Base-by-base conservation (phyloP, 2,888 invertebrate species). In the Spatulosminthurus flaviceps region DNA sequence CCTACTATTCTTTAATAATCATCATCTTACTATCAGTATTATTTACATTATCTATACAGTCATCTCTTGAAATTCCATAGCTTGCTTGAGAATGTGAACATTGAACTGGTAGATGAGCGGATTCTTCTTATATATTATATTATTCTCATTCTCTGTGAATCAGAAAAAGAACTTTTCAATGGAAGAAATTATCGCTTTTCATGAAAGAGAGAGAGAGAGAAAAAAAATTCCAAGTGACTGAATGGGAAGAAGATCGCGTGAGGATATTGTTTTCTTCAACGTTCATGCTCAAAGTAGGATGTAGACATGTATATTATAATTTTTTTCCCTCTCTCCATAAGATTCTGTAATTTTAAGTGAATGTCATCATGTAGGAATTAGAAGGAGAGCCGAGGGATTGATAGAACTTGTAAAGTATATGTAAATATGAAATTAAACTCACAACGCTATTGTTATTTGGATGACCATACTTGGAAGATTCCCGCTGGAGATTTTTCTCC, bases 171-270 rank as follows among this genome's bases (percentile, higher is more conserved):
- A 67, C n/a, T 19, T 75, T 75, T 80, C 77, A 77, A 80, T 80
- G 80, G 70, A 66, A 80, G 77, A 77, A 80, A 80, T 80, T 80
- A 80, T 77, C 80, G 74, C 80, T 73, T 80, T 77, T 79, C 79
- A 79, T 72, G 72, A 76, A 76, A 70, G 70, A 22, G n/a, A 24
- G 61, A 21, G 26, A 43, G 71, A 24, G 43, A 26, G 24, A 43
- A 71, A 29, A 22, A 76, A 81, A 72, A 78, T 61, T 76, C 34
- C 76, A 67, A 80, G 76, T 79, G 76, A 78, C 79, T 80, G 76
- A 34, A 72, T 51, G 22, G 74, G 22, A 61, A 29, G 26, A 60
- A 73, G 74, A 74, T 75, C 64, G 75, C 75, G 75, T 75, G 75
- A 75, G 75, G 75, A 75, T 75, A 75, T 75, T 75, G 75, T 75